Conservation (phyloP, 2,888 invertebrate species). For the Sarcophaga carnaria region DNA sequence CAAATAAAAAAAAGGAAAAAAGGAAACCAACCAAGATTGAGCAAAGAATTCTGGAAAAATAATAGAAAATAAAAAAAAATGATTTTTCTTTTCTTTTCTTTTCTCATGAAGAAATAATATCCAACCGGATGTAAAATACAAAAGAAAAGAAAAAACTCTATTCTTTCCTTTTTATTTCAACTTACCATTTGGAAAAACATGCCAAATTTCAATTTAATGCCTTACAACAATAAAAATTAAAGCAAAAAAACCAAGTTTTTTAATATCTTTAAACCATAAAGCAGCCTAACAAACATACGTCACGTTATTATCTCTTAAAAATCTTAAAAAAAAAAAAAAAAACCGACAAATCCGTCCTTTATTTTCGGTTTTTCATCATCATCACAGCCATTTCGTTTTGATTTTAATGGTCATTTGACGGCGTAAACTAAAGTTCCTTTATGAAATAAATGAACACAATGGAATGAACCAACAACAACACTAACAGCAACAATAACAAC, state of each 20-base stretch:
- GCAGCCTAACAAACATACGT: background rate
- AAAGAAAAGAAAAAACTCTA: background rate
- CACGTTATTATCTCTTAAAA: background rate
- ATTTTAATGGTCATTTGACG: too few relatives aligned
- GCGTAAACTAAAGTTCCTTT: background rate
- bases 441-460: background rate
- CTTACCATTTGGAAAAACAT: background rate
- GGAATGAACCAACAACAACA: background rate
- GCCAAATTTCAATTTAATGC: constrained; percentile 31
- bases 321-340: background rate
- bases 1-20: constrained; percentile 1
- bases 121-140: background rate
- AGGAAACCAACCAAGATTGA: background rate
- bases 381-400: too few relatives aligned
- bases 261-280: background rate
- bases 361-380: background rate
- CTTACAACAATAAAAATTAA: constrained; percentile 10
- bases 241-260: background rate
- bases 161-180: too few relatives aligned
- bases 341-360: constrained; percentile 45
- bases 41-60: background rate
- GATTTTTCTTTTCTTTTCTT: background rate
- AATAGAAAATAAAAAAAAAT: background rate
- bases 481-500: background rate
- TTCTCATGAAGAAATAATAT: background rate